Conservation (phyloP, 1,140 invertebrate genomes). For the Atta cephalotes region DNA sequence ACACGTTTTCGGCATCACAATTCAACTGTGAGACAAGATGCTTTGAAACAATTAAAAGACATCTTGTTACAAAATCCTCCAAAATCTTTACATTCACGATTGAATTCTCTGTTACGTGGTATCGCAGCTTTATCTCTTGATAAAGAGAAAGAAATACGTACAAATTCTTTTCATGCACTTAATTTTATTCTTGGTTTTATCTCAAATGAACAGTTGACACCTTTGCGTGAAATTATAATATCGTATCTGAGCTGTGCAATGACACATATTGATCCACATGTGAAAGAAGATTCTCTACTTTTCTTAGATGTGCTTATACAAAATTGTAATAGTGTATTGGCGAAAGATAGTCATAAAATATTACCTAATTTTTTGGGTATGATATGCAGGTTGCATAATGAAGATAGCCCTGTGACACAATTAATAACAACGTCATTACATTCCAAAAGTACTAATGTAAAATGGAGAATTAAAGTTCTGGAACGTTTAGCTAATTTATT, state of each 20-base stretch:
- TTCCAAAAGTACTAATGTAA: slow-evolving; percentile 90
- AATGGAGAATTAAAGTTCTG: slow-evolving; percentile 92
- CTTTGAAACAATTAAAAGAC: slow-evolving; percentile 90
- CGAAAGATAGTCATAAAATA: slow-evolving; percentile 89
- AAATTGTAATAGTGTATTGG: slow-evolving; percentile 88
- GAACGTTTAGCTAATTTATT: slow-evolving; percentile 89
- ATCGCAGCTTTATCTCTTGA: slow-evolving; percentile 91
- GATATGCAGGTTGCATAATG: slow-evolving; percentile 90
- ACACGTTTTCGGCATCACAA: slow-evolving; percentile 93
- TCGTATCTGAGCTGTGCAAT: slow-evolving; percentile 94
- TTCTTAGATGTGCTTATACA: slow-evolving; percentile 91
- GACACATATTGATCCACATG: slow-evolving; percentile 93
- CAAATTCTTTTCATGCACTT: slow-evolving; percentile 90
- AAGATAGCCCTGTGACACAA: slow-evolving; percentile 88
- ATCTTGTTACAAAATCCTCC: slow-evolving; percentile 87
- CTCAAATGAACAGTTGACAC: slow-evolving; percentile 85
- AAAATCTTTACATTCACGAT: slow-evolving; percentile 87
- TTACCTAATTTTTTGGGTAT: slow-evolving; percentile 92
- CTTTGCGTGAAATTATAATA: slow-evolving; percentile 91
- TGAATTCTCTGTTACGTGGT: slow-evolving; percentile 90
- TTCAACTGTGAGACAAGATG: slow-evolving; percentile 89
- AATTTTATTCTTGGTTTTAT: slow-evolving; percentile 88
- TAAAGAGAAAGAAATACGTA: slow-evolving; percentile 90
- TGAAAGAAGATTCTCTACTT: slow-evolving; percentile 93
- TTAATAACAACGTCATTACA: slow-evolving; percentile 88